Conservation (phyloP, 2,113 vertebrate genomes). For the Gadus chalcogrammus region DNA sequence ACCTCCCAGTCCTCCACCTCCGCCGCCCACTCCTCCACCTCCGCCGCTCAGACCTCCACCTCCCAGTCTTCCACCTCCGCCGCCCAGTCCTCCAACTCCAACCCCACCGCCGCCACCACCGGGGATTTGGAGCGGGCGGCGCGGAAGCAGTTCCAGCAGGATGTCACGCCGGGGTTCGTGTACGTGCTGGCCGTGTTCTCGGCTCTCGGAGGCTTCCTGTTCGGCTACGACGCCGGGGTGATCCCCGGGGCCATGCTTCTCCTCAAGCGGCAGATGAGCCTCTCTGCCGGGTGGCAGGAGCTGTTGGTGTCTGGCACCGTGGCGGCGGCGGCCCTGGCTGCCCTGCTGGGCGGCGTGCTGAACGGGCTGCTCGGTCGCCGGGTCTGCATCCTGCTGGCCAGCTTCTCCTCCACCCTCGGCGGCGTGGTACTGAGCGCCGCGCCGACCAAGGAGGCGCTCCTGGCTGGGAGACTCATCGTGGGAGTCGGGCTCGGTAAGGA, state of each 20-base stretch:
- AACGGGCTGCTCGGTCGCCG: conserved; percentile 85
- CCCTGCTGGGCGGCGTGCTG: conserved; percentile 84
- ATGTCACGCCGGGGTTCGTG: conserved; percentile 84
- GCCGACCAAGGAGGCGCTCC: conserved; percentile 81
- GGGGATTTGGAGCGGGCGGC: conserved; percentile 89
- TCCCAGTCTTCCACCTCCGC: too few species aligned
- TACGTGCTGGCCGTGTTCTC: conserved; percentile 81
- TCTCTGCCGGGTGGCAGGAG: conserved; percentile 94
- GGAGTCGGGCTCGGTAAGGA: conserved; percentile 89
- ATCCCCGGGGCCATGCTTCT: conserved; percentile 95
- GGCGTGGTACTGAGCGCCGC: conserved; percentile 82
- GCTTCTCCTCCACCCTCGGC: conserved; percentile 83
- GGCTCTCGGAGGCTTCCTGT: conserved; percentile 92
- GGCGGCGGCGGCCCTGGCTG: conserved; percentile 87
- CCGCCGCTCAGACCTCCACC: too few species aligned
- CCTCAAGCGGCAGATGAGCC: conserved; percentile 85
- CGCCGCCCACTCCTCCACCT: too few species aligned
- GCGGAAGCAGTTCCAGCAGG: conserved; percentile 89
- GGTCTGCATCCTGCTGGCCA: conserved; percentile 88
- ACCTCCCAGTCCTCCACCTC: not conserved
- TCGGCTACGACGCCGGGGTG: conserved; percentile 96
- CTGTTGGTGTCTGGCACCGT: conserved; percentile 90
- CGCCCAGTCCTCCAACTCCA: not conserved
- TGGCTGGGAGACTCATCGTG: conserved; percentile 85
- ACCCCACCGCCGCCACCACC: conserved; percentile 44